Base-by-base conservation (phyloP, 2,797 vertebrate genomes). In the Lithobates sylvaticus region DNA sequence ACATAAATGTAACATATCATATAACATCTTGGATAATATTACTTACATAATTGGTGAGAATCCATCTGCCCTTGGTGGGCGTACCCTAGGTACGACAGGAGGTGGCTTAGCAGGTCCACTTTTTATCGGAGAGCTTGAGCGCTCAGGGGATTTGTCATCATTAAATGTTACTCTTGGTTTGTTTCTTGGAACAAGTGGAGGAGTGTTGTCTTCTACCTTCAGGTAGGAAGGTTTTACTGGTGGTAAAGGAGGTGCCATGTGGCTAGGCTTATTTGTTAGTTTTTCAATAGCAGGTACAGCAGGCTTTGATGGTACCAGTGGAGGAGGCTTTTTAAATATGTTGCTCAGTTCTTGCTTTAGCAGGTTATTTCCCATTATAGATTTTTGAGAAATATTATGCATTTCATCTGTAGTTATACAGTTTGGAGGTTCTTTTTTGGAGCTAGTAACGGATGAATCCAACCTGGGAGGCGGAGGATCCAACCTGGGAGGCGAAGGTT, bases 41-140 rank as follows among this genome's bases (percentile, higher is more conserved):
- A 94, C 98, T 97, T 97, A 99, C 98, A 97, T 95, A 76, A 96
- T 83, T 1, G 93, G 90, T 3, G 89, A 82, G 76, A 86, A 91
- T 0, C 29, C 76, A 0, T 92, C 90, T n/a, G 91, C 85, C 74
- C 89, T 96, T 13, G 26, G 65, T 78, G 0, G 27, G 29, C 0
- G 85, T 81, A 10, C 10, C 0, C 0, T 85, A 44, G 32, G 77
- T 79, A 84, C 89, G 90, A 89, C 80, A 26, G 0, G 10, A 42
- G 91, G 88, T 12, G 93, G 94, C 39, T 91, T 92, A 32, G 84
- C 89, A 5, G 88, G 88, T 81, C 90, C 93, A 0, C 93, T 85
- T 89, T 92, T 93, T 23, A 93, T 15, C 10, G 29, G 29, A n/a
- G 1, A 79, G 23, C 50, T 54, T 44, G 89, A 10, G 10, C 76